phyloP scores from a whole-genome alignment of 2,888 invertebrate genomes.

The Patella caerulea region DNA sequence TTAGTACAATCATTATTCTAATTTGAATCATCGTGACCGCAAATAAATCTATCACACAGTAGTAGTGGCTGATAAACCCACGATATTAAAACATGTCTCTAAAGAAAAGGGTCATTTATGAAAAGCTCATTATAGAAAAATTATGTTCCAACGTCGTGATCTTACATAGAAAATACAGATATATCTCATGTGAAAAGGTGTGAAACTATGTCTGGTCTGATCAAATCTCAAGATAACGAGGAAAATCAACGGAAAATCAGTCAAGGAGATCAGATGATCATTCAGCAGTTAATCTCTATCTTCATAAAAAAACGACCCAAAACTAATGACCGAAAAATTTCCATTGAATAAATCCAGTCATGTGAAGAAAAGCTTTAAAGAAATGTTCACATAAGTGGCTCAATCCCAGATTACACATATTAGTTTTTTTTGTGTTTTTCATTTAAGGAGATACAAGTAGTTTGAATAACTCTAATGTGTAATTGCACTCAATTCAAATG shows the following conservation, averaged over 20 bases:
- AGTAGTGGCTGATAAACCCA: no score
- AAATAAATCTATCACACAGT: no score
- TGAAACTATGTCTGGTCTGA: neutral
- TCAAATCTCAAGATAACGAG: neutral
- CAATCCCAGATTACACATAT: slow-evolving; percentile 5
- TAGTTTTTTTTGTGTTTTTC: neutral
- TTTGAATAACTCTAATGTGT: no score
- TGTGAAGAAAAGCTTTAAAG: neutral
- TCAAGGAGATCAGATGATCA: slow-evolving; percentile 2
- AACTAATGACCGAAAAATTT: slow-evolving; percentile 7
- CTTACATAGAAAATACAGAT: no score
- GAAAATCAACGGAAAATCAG: neutral
- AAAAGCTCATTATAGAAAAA: no score
- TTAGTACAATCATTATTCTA: no score
- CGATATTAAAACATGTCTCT: no score
- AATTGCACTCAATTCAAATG: no score
- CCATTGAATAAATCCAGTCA: slow-evolving; percentile 4
- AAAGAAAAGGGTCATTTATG: no score
- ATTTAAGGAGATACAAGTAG: no score
- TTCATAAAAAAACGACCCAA: neutral
- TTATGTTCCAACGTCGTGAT: no score
- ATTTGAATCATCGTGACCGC: no score
- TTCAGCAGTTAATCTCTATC: neutral
- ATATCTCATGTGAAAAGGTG: neutral
- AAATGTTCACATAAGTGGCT: slow-evolving; percentile 7